A percentile compares a stretch with the other conserved stretches of the same genome.
phyloP scores from a whole-genome alignment of 2,888 invertebrate species.

The Norana najaformis region DNA sequence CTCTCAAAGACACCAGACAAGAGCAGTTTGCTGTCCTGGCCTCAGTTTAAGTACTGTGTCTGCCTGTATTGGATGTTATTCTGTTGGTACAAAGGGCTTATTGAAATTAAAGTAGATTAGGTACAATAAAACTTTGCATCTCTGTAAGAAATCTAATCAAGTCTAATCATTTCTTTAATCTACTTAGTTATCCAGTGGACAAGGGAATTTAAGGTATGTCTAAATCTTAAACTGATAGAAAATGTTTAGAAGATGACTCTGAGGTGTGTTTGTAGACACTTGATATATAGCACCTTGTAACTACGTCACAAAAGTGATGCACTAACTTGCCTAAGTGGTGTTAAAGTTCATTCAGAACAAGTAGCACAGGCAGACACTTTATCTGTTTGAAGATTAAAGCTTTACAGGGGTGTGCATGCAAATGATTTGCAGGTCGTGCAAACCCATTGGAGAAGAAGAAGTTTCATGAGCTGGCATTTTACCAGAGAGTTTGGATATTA shows the following conservation, averaged over 20 bases:
- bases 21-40: background rate
- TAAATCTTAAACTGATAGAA: background rate
- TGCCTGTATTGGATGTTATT: no score
- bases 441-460: conserved; percentile 65
- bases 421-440: conserved; percentile 50
- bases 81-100: no score
- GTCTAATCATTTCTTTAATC: background rate
- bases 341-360: no score
- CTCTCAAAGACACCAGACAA: background rate
- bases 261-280: background rate
- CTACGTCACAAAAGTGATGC: background rate
- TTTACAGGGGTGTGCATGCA: background rate
- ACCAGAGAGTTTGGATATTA: conserved; percentile 67
- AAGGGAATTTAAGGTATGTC: background rate
- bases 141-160: background rate
- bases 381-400: background rate
- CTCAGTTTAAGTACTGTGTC: no score
- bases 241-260: background rate
- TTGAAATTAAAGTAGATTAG: no score
- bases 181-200: background rate
- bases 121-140: background rate
- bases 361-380: background rate
- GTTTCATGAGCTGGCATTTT: conserved; percentile 66
- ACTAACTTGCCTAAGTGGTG: background rate
- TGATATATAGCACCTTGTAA: background rate